Evolutionary conservation across 1,140 invertebrate species (phyloP).

Genomic region (Tachypleus tridentatus): DNA sequence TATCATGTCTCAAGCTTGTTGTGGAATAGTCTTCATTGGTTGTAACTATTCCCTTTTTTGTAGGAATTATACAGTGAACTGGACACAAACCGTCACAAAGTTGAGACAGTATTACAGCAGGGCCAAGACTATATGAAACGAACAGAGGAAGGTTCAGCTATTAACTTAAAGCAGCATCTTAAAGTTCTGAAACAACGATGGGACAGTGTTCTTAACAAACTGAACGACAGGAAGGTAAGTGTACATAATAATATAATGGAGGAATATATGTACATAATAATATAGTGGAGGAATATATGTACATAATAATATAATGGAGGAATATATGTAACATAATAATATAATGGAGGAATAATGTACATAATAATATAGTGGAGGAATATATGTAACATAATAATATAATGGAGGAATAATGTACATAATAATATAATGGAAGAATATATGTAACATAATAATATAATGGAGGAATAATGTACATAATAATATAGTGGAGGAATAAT

Average conservation of each 20-base stretch:
- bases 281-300: no score
- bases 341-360: no score
- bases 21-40: no score
- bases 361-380: not conserved
- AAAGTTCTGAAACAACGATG: conserved; percentile 79
- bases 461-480: no score
- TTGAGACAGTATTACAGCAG: conserved; percentile 75
- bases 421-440: no score
- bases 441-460: no score
- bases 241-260: not conserved
- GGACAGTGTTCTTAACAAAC: conserved; percentile 75
- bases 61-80: conserved; percentile 80
- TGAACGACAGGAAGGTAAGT: conserved; percentile 74
- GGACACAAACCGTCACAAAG: conserved; percentile 76
- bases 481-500: no score
- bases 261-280: no score
- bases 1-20: no score
- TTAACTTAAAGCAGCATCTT: conserved; percentile 75
- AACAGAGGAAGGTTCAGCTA: conserved; percentile 61
- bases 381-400: no score
- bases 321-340: no score
- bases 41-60: not conserved
- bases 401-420: no score
- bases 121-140: conserved; percentile 79
- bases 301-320: not conserved